Evolutionary conservation across 2,797 vertebrate genomes (phyloP), one percentile per base, ranked within the genome.

Genomic region (Anguilla obscura): DNA sequence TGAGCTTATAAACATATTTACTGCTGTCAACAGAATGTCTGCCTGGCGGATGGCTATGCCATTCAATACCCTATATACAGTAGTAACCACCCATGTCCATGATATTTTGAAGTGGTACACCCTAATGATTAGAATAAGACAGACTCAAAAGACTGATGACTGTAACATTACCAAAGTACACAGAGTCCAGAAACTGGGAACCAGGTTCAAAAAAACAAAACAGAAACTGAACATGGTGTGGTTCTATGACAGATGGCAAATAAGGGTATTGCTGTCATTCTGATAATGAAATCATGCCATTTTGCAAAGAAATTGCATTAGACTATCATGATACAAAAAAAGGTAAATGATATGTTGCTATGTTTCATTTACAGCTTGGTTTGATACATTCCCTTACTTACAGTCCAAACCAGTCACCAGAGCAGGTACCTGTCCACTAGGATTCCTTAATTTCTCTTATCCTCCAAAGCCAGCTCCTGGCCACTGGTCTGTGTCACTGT

Each of bases 21-120:
- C 74, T 50, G 45, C 45, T 82, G 79, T 82, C 45, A 82, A 50
- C 79, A 27, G n/a, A 82, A 50, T 48, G 79, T 50, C 79, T 50
- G 40, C 45, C n/a, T 50, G 6, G 45, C 45, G 24, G 79, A 45
- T 50, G 45, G 6, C 40, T 12, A 6, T 82, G 40, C 1, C 21
- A n/a, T 82, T 50, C 12, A 48, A 7, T 48, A 45, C 21, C 24
- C 21, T 82, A 2, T 50, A 45, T 24, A 45, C 40, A 45, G 40
- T 45, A 48, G 21, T 50, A 48, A 50, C 79, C 45, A n/a, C 40
- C 40, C 1, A 2, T 24, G 24, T 82, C 9, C 18, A 50, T 10
- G 8, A 50, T 82, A 82, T n/a, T 45, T n/a, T 9, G 10, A 8
- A 52, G 1, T 40, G 2, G 71, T 40, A 45, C 24, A 50, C 21